Base-by-base conservation (phyloP, 2,113 vertebrate species). In the Corythoichthys haematopterus region DNA sequence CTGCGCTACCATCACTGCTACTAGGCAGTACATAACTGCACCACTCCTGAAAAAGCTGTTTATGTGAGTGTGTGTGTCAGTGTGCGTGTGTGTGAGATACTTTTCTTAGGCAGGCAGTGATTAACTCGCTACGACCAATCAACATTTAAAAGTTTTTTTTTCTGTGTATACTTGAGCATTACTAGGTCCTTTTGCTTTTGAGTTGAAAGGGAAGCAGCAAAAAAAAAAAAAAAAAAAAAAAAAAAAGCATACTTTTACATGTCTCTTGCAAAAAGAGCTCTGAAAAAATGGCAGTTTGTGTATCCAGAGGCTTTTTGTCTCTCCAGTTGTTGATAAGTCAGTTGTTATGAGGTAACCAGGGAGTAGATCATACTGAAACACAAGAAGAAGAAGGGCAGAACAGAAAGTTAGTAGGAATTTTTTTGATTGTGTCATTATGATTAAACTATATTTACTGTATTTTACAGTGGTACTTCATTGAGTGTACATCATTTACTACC, bases 331-430 rank as follows among this genome's bases (percentile, higher is more conserved):
- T 77, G 79, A 75, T 64, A 69, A 61, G 72, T 87, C 75, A 65
- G 73, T 74, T 75, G 87, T 90, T 93, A 92, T 80, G 90, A 91
- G 84, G 89, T 91, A 85, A 92, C 90, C 89, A 92, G 85, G 82
- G 89, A 89, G 90, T 91, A 91, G 88, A 91, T 86, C 92, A 91
- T 89, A 90, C 91, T 93, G 86, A 64, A 90, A 90, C 66, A 90
- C 57, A 88, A 87, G 51, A 89, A 75, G 65, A 85, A 71, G 40
- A 77, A 53, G 70, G 38, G 79, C 40, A 47, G 62, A 57, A 70
- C 1, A 45, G 14, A 13, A 65, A 65, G 45, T 71, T n/a, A 80
- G 64, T 61, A 8, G 20, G 69, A 62, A 60, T 36, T 3, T 46
- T 33, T 45, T 38, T 67, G 37, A 66, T 45, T 66, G 57, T 20